Evolutionary conservation across 2,888 invertebrate genomes (phyloP), one percentile per base, ranked within the genome.

Genomic region (Abrostola tripartita): DNA sequence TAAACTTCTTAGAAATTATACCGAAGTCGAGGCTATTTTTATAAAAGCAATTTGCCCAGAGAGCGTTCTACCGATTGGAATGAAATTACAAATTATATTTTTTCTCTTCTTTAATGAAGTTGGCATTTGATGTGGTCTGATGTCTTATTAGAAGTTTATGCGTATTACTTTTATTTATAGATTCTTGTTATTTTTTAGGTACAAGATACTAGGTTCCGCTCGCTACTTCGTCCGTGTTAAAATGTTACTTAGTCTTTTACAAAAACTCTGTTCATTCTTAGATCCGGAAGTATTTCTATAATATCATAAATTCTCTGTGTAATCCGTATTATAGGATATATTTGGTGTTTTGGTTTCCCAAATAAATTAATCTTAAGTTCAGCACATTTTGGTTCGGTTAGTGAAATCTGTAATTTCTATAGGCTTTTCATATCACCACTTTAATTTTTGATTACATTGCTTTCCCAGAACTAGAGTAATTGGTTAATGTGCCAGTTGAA

Each of bases 21-120:
- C 8, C 8, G 37, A 37, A 12, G 51, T 12, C 12, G 10, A n/a
- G 42, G 6, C 37, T 61, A 50, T 67, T 36, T 67, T 56, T 37
- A 37, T 52, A 37, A 72, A 59, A 72, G 55, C 68, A 72, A 72
- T 67, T 71, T 72, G 52, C 73, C 61, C 47, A 9, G 14, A 37
- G 47, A 59, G 11, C 58, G 83, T 67, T 65, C 74, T 60, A 68
- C 71, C 74, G 71, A 36, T 59, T 49, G 41, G 72, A 70, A 61
- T 58, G 61, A 62, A 71, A 65, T 56, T 61, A 42, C 41, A 52
- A 68, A 72, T 62, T 41, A 72, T 55, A 11, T 52, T 40, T 55
- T 55, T 38, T 53, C 49, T 54, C 36, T 37, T 24, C 53, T 24
- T n/a, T 35, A 38, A 56, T 54, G 35, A 51, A 37, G 36, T 37